Conservation (phyloP, 64 coral and sea anemone species). For the Hydrozoanthus tunicans region DNA sequence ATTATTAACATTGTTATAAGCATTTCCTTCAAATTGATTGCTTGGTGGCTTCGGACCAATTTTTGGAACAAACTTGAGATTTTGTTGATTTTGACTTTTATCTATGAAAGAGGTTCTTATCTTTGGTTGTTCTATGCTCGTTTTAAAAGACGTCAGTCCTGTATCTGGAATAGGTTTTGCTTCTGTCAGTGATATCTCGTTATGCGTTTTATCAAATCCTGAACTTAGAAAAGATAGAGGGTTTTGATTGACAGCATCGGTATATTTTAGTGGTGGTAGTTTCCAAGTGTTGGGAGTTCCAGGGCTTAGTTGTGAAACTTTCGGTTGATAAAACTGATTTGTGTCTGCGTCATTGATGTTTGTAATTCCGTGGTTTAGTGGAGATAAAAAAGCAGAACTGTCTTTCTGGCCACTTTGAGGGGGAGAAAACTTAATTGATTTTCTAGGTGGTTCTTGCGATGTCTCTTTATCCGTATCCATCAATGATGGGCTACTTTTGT, state of each 20-base stretch:
- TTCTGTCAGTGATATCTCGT: neutral
- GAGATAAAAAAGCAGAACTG: neutral
- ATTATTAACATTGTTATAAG: neutral
- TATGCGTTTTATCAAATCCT: neutral
- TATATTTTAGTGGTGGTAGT: constrained; percentile 19
- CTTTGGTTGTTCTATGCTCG: neutral
- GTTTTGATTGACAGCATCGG: neutral
- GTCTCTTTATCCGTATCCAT: no score
- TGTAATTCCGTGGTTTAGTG: neutral
- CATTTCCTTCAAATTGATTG: neutral
- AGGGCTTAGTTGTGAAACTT: neutral
- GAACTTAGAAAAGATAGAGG: neutral
- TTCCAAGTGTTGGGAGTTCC: constrained; percentile 4
- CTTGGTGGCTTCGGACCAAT: neutral
- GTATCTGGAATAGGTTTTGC: neutral
- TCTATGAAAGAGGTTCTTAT: neutral
- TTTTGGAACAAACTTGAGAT: neutral
- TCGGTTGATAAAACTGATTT: constrained; percentile 17
- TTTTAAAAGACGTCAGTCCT: neutral
- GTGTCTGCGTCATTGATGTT: neutral
- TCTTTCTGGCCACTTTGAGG: neutral
- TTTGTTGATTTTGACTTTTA: neutral
- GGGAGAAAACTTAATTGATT: neutral
- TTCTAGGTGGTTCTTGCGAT: neutral
- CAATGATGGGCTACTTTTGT: no score